A percentile compares a stretch with the other conserved stretches of the same genome.
phyloP scores from a whole-genome alignment of 2,888 invertebrate genomes.

The Melolontha melolontha region DNA sequence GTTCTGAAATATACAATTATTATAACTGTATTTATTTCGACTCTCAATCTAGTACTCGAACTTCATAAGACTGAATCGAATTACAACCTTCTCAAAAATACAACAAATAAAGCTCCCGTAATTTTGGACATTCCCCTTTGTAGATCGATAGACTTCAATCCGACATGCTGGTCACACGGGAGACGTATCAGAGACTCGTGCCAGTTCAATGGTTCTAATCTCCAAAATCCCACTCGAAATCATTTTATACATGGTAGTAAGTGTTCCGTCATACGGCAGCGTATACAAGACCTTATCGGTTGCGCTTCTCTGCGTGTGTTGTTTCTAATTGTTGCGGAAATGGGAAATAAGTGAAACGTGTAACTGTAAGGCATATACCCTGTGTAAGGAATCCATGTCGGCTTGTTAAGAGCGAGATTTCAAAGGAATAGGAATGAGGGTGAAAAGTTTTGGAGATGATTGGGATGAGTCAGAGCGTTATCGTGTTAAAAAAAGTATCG shows the following conservation, averaged over 20 bases:
- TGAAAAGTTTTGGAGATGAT: slow-evolving; percentile 24
- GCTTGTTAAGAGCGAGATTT: slow-evolving; percentile 21
- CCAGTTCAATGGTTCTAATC: slow-evolving; percentile 46
- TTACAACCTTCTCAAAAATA: slow-evolving; percentile 23
- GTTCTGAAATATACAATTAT: no score
- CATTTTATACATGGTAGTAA: not conserved
- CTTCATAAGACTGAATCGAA: slow-evolving; percentile 12
- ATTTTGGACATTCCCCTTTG: slow-evolving; percentile 24
- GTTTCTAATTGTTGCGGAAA: slow-evolving; percentile 41
- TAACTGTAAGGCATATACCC: slow-evolving; percentile 42
- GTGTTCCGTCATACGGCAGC: not conserved
- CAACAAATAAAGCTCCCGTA: slow-evolving; percentile 26
- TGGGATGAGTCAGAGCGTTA: slow-evolving; percentile 26
- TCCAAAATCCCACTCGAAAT: slow-evolving; percentile 48
- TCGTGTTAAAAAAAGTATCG: slow-evolving; percentile 15
- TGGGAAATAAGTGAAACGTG: slow-evolving; percentile 45
- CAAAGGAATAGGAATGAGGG: slow-evolving; percentile 28
- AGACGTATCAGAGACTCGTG: slow-evolving; percentile 45
- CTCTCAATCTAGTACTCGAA: no score
- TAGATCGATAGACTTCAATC: slow-evolving; percentile 21
- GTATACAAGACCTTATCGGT: not conserved
- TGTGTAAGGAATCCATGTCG: slow-evolving; percentile 3
- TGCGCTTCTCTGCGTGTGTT: slow-evolving; percentile 4
- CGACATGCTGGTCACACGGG: slow-evolving; percentile 45
- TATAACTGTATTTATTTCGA: no score